These are phyloP conservation scores for Todus mexicanus DNA, from an alignment of 2,797 vertebrate species.

Conservation along the genomic window DNA sequence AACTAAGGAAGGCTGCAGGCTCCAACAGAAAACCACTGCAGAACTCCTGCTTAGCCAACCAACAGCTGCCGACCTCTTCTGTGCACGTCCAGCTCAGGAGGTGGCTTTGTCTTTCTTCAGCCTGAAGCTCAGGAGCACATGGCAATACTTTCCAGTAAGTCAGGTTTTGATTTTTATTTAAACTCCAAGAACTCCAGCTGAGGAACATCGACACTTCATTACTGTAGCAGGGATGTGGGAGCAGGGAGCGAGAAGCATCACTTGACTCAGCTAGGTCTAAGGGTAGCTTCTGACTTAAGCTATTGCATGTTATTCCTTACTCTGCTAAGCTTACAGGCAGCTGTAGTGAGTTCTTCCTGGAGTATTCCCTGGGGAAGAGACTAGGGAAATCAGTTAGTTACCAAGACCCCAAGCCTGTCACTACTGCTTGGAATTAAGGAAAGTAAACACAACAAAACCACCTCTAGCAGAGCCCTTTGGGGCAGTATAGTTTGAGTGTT, in stretches of 20 bases:
- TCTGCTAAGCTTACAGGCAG: neutral
- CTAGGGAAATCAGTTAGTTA: neutral
- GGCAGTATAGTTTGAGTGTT: neutral
- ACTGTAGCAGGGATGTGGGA: neutral
- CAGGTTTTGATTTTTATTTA: neutral
- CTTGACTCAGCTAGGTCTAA: neutral
- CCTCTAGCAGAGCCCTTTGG: neutral
- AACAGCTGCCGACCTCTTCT: neutral
- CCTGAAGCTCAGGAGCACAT: neutral
- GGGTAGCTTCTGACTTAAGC: neutral
- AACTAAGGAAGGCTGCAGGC: constrained; percentile 56
- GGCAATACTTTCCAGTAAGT: neutral
- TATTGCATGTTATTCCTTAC: neutral
- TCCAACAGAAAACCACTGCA: neutral
- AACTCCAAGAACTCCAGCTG: neutral
- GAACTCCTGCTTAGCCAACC: neutral
- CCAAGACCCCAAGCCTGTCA: neutral
- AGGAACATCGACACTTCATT: neutral
- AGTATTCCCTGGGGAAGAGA: neutral
- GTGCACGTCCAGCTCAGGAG: neutral
- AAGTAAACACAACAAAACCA: neutral
- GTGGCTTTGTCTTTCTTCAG: neutral
- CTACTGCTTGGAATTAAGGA: neutral
- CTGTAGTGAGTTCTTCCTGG: neutral
- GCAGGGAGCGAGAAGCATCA: neutral